phyloP scores from a whole-genome alignment of 1,140 invertebrate species.

The Macrostomum lignano region DNA sequence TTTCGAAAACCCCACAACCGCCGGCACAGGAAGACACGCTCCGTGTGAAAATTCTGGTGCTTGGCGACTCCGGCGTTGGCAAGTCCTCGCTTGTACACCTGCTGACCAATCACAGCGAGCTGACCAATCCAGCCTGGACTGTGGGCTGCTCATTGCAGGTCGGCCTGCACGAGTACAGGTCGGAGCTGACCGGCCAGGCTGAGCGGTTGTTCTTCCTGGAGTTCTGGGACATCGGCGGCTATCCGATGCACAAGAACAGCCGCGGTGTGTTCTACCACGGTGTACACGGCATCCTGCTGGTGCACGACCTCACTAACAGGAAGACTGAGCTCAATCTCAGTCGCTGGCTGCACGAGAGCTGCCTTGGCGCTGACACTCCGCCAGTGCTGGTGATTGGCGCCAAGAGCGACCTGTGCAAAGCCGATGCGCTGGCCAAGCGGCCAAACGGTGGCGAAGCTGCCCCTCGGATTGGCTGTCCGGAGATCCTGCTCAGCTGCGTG shows the following conservation, averaged over 20 bases:
- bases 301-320: slow-evolving; percentile 76
- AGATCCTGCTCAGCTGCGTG: slow-evolving; percentile 34
- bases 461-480: background rate
- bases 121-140: too few species aligned
- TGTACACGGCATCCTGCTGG: slow-evolving; percentile 65
- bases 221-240: slow-evolving; percentile 79
- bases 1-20: too few species aligned
- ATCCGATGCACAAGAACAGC: slow-evolving; percentile 59
- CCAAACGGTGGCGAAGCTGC: background rate
- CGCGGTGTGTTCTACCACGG: slow-evolving; percentile 66
- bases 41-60: too few species aligned
- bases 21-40: too few species aligned
- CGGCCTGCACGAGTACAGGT: too few species aligned
- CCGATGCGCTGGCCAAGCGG: slow-evolving; percentile 14
- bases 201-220: too few species aligned
- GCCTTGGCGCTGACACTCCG: slow-evolving; percentile 45
- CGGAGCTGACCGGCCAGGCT: too few species aligned
- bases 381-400: slow-evolving; percentile 73
- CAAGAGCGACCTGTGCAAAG: slow-evolving; percentile 52
- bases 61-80: too few species aligned
- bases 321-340: slow-evolving; percentile 73
- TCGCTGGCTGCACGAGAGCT: slow-evolving; percentile 62
- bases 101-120: too few species aligned
- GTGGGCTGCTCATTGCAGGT: too few species aligned
- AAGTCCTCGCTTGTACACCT: too few species aligned